Evolutionary conservation across 2,888 invertebrate species (phyloP).

Genomic region (Trissolcus brochymenae): DNA sequence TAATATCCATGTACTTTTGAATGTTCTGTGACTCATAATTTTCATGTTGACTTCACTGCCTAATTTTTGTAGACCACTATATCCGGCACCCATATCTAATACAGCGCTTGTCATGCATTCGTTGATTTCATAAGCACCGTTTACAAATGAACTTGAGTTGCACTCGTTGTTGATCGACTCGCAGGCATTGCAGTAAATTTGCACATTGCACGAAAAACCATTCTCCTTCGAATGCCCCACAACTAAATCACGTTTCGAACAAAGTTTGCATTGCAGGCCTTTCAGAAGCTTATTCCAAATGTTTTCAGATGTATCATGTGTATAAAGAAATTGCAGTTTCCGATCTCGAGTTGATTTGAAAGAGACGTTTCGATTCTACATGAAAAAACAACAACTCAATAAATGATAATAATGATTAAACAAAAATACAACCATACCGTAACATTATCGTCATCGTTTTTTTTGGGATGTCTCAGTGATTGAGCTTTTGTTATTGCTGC

Average conservation of each 20-base stretch:
- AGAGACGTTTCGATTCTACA: not conserved
- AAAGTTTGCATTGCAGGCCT: conserved; percentile 20
- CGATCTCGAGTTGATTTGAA: not conserved
- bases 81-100: conserved; percentile 1
- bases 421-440: not conserved
- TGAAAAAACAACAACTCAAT: not conserved
- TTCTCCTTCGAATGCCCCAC: not conserved
- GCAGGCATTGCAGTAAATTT: conserved; percentile 2
- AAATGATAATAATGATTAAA: not conserved
- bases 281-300: conserved; percentile 12
- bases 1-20: not conserved
- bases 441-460: not conserved
- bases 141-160: not conserved
- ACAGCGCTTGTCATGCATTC: conserved; percentile 8
- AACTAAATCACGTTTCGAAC: conserved; percentile 8
- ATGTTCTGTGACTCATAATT: not conserved
- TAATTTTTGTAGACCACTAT: conserved; percentile 2
- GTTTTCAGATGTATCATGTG: conserved; percentile 24
- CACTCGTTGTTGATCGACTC: conserved; percentile 8
- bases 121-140: conserved; percentile 4
- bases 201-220: conserved; percentile 7
- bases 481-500: not conserved
- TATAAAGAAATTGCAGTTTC: conserved; percentile 4
- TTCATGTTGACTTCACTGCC: conserved; percentile 9
- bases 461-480: not conserved